Percentiles rank a stretch among this genome's conserved stretches.
Conservation (phyloP, 2,113 vertebrate genomes). For the Cochlearius cochlearius region DNA sequence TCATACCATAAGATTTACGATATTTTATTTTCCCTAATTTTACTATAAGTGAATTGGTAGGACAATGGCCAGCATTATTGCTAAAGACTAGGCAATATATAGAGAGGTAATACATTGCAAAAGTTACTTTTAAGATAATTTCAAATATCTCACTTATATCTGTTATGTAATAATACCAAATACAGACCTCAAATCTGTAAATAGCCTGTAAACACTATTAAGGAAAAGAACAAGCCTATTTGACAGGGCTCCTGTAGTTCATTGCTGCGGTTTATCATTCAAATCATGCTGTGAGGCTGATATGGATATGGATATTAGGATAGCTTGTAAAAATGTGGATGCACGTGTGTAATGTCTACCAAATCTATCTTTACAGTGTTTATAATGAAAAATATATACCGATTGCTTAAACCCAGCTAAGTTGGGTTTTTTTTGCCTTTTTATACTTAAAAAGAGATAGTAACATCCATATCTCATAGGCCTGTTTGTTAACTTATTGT, state of each 20-base stretch:
- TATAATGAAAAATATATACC: background rate
- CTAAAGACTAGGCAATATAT: background rate
- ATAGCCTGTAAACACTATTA: background rate
- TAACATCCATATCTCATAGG: background rate
- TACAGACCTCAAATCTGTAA: background rate
- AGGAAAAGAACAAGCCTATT: background rate
- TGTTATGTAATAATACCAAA: background rate
- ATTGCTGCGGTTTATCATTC: background rate
- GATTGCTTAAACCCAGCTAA: background rate
- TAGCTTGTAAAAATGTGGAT: background rate
- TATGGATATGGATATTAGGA: background rate
- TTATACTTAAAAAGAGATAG: background rate
- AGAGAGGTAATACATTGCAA: background rate
- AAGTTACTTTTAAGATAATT: background rate
- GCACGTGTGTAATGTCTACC: background rate
- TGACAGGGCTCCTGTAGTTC: background rate
- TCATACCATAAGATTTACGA: background rate
- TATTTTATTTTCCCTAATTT: background rate
- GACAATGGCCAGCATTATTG: background rate
- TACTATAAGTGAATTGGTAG: background rate
- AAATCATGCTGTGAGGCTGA: background rate
- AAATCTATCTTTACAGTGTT: background rate
- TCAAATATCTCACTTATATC: background rate
- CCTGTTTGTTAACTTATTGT: background rate
- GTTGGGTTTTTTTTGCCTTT: accelerated